phyloP scores from a whole-genome alignment of 1,140 invertebrate species.

The Drosophila busckii region DNA sequence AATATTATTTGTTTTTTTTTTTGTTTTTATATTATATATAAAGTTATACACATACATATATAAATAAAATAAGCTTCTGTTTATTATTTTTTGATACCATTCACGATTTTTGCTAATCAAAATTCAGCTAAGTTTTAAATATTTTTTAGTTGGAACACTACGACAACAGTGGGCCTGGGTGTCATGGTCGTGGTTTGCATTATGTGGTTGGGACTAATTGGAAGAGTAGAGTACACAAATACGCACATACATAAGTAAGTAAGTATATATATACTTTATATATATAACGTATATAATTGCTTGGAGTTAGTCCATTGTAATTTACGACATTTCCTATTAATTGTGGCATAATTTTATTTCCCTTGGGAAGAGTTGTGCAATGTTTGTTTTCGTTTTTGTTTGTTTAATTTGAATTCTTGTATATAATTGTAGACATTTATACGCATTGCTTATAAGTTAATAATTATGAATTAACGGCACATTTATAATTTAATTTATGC shows the following conservation, averaged over 20 bases:
- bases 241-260: conserved; percentile 27
- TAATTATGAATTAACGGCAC: conserved; percentile 54
- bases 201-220: conserved; percentile 35
- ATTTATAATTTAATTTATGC: conserved; percentile 52
- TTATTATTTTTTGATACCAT: conserved; percentile 21
- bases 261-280: no score
- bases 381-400: conserved; percentile 53
- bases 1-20: conserved; percentile 29
- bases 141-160: conserved; percentile 51
- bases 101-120: conserved; percentile 63
- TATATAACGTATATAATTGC: conserved; percentile 53
- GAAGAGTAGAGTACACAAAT: conserved; percentile 62
- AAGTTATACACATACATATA: conserved; percentile 14
- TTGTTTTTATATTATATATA: conserved; percentile 20
- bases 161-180: conserved; percentile 26
- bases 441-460: conserved; percentile 16
- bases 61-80: conserved; percentile 36
- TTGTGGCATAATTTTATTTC: conserved; percentile 69
- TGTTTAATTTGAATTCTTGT: conserved; percentile 39
- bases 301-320: conserved; percentile 62
- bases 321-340: conserved; percentile 38
- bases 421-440: conserved; percentile 72
- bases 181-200: conserved; percentile 6
- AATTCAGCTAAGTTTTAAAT: conserved; percentile 61
- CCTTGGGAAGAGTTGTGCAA: conserved; percentile 74